Evolutionary conservation across 2,888 invertebrate species (phyloP).

Genomic region (Drosophila quinaria): DNA sequence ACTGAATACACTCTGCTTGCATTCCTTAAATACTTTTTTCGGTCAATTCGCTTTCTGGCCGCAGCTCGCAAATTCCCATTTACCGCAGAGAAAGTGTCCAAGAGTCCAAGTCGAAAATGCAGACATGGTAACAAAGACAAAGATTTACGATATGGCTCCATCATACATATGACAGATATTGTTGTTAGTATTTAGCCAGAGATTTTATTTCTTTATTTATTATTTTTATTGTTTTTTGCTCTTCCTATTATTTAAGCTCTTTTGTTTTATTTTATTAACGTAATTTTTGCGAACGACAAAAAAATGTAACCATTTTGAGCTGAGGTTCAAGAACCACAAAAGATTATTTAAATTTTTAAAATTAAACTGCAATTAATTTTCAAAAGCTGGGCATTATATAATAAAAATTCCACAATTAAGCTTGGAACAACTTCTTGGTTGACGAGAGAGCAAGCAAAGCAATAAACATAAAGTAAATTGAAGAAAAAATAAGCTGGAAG

Average conservation of each 20-base stretch:
- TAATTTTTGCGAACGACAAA: not conserved
- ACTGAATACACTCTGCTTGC: constrained; percentile 8
- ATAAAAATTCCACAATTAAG: not conserved
- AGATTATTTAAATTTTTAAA: not conserved
- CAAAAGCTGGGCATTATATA: not conserved
- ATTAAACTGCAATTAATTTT: not conserved
- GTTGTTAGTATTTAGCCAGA: constrained; percentile 36
- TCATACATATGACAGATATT: constrained; percentile 55
- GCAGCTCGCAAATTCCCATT: constrained; percentile 26
- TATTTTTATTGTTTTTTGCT: not conserved
- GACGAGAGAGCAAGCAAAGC: too few relatives aligned
- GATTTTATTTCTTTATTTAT: constrained; percentile 22
- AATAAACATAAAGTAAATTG: constrained; percentile 7
- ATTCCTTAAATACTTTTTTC: constrained; percentile 40
- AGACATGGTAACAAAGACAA: constrained; percentile 52
- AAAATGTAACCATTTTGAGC: not conserved
- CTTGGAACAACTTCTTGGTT: not conserved
- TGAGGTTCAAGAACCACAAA: not conserved
- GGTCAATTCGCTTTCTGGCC: constrained; percentile 29
- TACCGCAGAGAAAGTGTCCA: constrained; percentile 62
- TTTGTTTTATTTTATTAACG: constrained; percentile 1
- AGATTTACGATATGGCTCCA: constrained; percentile 65
- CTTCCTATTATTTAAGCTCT: not conserved
- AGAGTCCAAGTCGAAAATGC: constrained; percentile 21
- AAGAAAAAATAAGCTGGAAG: not conserved